phyloP scores from a whole-genome alignment of 2,888 invertebrate species.

The Drosophila falleni region DNA sequence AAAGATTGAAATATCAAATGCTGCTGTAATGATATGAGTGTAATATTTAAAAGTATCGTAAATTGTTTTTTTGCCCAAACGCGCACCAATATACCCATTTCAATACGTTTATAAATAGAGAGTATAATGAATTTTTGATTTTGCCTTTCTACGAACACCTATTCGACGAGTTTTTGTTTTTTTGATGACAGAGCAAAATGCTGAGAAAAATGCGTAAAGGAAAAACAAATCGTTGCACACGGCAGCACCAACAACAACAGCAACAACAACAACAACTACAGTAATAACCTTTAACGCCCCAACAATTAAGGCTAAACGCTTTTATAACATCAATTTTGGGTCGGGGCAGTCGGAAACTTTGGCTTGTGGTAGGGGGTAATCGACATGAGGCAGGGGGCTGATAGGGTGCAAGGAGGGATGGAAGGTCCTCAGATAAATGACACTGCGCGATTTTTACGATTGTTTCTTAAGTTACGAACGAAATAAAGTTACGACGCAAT shows the following conservation, averaged over 20 bases:
- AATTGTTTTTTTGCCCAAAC: background rate
- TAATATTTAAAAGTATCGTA: background rate
- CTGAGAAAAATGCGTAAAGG: constrained; percentile 51
- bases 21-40: background rate
- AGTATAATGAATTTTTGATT: constrained; percentile 48
- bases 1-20: too few species aligned
- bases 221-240: constrained; percentile 63
- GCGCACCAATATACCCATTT: background rate
- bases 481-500: background rate
- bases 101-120: background rate
- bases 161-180: constrained; percentile 45
- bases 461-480: constrained; percentile 64
- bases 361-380: constrained; percentile 4
- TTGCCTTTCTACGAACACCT: constrained; percentile 30
- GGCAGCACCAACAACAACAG: constrained; percentile 38
- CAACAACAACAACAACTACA: constrained; percentile 36
- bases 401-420: constrained; percentile 6
- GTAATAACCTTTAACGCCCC: constrained; percentile 70
- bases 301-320: constrained; percentile 76
- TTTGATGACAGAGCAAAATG: constrained; percentile 60
- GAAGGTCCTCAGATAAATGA: constrained; percentile 71
- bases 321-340: constrained; percentile 69
- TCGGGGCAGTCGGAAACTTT: constrained; percentile 47
- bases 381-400: background rate
- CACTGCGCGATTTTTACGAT: constrained; percentile 76